Base-by-base conservation (phyloP, 2,888 invertebrate species). In the Watsonalla binaria region DNA sequence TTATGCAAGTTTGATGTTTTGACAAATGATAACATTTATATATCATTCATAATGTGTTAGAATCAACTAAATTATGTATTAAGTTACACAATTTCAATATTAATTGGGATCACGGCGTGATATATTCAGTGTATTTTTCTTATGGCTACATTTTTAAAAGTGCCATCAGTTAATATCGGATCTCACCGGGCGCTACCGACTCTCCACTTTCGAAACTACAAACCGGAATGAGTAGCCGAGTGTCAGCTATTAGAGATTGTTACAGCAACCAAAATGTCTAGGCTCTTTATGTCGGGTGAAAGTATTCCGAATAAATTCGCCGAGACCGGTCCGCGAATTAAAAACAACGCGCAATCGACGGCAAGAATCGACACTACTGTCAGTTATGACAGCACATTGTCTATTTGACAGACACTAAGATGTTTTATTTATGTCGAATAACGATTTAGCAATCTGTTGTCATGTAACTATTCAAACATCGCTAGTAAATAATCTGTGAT, bases 201-300 rank as follows among this genome's bases (percentile, higher is more conserved):
- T 75, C 61, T 66, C 72, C 58, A 76, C 83, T 86, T 86, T 85
- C 85, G 74, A 83, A 84, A 83, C 64, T 70, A 65, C 66, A 69
- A 77, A 80, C 81, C 79, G 78, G 83, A 74, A 76, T 81, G 68
- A 74, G 64, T 55, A 66, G 62, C 63, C 58, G 61, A 71, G 71
- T 74, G 74, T 74, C 72, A 68, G 64, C 63, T 61, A 60, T 66
- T 65, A 49, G 52, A 59, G 51, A 51, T 55, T 58, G 56, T 63
- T 60, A 62, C 56, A 58, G 60, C 60, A 65, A 60, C 61, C 57
- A 62, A 70, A 67, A 61, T 56, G 45, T 58, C 57, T 48, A 51
- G 33, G 39, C 53, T 63, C 61, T 54, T 55, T 55, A 58, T 57
- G 51, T 54, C 9, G 37, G 71, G 78, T 75, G 80, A 81, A 81